Conservation (phyloP, 2,113 vertebrate genomes). For the Hypocryptadius cinnamomeus region DNA sequence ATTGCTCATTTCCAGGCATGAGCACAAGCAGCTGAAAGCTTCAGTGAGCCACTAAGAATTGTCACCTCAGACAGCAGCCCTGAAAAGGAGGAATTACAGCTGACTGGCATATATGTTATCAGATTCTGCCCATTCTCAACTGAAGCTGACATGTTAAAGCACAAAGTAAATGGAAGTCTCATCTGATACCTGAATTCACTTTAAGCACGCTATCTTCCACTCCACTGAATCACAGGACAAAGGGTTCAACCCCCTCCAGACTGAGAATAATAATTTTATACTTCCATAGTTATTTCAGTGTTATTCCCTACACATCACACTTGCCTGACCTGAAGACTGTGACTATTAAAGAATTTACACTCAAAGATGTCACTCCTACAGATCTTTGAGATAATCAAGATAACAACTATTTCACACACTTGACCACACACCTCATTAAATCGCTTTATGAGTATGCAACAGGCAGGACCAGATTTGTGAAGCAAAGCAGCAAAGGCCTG, state of each 20-base stretch:
- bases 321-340: not conserved
- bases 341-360: not conserved
- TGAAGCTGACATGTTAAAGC: not conserved
- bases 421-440: not conserved
- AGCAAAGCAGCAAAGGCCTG: not conserved
- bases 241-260: not conserved
- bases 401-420: not conserved
- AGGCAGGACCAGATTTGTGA: not conserved
- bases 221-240: rapidly evolving
- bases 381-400: not conserved
- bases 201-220: not conserved
- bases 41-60: not conserved
- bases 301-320: not conserved
- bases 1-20: not conserved
- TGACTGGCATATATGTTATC: not conserved
- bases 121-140: not conserved
- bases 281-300: not conserved
- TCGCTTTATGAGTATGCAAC: not conserved
- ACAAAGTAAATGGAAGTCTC: not conserved
- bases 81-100: not conserved
- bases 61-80: not conserved
- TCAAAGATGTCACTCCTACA: not conserved
- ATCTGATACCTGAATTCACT: not conserved
- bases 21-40: not conserved
- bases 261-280: not conserved